Evolutionary conservation across 2,888 invertebrate species (phyloP), one percentile per base, ranked within the genome.

Genomic region (Ferrisia virgata): DNA sequence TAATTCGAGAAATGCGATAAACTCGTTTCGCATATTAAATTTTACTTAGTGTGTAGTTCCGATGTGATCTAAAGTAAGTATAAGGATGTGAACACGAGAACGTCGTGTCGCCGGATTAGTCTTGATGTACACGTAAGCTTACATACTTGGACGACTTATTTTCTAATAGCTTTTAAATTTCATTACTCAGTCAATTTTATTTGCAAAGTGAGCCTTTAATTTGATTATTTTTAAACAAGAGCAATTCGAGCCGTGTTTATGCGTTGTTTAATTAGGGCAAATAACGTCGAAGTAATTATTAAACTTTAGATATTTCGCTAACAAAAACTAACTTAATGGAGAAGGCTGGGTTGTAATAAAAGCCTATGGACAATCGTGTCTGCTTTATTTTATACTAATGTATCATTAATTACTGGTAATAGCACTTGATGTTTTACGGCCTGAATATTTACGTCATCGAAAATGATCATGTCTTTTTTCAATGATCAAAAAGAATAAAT

Each of bases 81-180:
- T n/a, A n/a, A n/a, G n/a, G n/a, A n/a, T n/a, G n/a, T n/a, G n/a
- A n/a, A n/a, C n/a, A n/a, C n/a, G n/a, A n/a, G n/a, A n/a, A n/a
- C n/a, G n/a, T n/a, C n/a, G n/a, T n/a, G n/a, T n/a, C n/a, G n/a
- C n/a, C n/a, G n/a, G n/a, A n/a, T n/a, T n/a, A n/a, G n/a, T n/a
- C n/a, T n/a, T n/a, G n/a, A n/a, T n/a, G n/a, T n/a, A n/a, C n/a
- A n/a, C n/a, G n/a, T 53, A 22, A 22, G 22, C 53, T 53, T 18
- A 13, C 53, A 53, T 53, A 53, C 53, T 53, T 53, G 6, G 53
- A n/a, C n/a, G 9, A 53, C 72, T 76, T 36, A 36, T 76, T 36
- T 76, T 76, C 72, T 76, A 76, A 76, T 76, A 36, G 72, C 72
- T 76, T 36, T 76, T 76, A 76, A 76, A 76, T 76, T 76, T 36